A percentile compares a stretch with the other conserved stretches of the same genome.
Conservation (phyloP, 2,113 vertebrate genomes). For the Gadus chalcogrammus region DNA sequence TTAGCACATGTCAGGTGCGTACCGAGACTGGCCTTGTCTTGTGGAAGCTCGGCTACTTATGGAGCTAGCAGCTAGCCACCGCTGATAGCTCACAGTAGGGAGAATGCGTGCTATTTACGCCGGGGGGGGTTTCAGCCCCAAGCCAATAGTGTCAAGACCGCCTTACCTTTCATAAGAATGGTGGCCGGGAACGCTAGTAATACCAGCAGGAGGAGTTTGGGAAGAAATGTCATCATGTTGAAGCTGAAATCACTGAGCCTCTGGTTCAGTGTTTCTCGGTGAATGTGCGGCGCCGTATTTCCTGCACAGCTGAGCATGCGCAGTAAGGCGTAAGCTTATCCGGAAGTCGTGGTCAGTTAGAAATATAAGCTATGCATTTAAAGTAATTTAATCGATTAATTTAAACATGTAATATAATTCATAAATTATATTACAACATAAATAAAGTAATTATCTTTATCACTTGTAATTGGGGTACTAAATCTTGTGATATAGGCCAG, state of each 20-base stretch:
- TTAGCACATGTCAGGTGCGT: slow-evolving; percentile 10
- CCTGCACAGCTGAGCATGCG: neutral
- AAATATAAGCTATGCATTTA: neutral
- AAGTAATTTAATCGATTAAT: neutral
- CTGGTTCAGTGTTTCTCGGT: slow-evolving; percentile 25
- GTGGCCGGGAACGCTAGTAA: slow-evolving; percentile 62
- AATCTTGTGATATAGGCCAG: too few relatives aligned
- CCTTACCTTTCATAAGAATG: slow-evolving; percentile 53
- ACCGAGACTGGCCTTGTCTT: slow-evolving; percentile 30
- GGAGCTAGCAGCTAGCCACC: neutral
- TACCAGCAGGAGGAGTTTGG: slow-evolving; percentile 58
- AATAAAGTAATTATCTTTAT: too few relatives aligned
- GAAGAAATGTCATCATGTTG: slow-evolving; percentile 61
- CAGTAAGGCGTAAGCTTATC: neutral
- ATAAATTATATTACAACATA: slow-evolving; percentile 11
- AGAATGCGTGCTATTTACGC: too few relatives aligned
- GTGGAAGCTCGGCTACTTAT: slow-evolving; percentile 18
- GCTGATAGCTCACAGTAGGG: too few relatives aligned
- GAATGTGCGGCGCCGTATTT: neutral
- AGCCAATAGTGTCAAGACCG: too few relatives aligned
- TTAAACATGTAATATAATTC: slow-evolving; percentile 17
- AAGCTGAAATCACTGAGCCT: slow-evolving; percentile 36
- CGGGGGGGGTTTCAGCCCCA: too few relatives aligned
- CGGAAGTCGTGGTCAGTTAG: neutral
- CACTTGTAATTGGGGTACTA: too few relatives aligned